Base-by-base conservation (phyloP, 2,888 invertebrate genomes). In the Watsonalla binaria region DNA sequence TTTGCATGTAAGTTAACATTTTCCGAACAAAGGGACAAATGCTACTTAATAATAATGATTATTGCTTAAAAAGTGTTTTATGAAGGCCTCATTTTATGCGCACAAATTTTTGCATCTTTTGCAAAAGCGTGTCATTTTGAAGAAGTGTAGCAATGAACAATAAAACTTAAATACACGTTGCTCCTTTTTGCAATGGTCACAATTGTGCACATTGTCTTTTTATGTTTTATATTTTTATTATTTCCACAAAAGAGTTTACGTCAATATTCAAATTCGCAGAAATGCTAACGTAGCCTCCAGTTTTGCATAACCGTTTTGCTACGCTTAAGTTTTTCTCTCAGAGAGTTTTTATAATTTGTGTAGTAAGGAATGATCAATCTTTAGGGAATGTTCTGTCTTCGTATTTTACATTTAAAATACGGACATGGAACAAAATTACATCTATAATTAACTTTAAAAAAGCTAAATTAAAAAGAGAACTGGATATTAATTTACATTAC, bases 211-310 rank as follows among this genome's bases (percentile, higher is more conserved):
- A 56, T 67, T 69, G 75, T 63, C 53, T 33, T 55, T 57, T 53
- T 55, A 63, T 65, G 63, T 66, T 63, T 67, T 62, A 59, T 72
- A 79, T 76, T 77, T 74, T 75, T 72, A 70, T 58, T 54, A 56
- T 47, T 55, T 42, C 42, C 42, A 80, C 80, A 83, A 80, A 78
- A 75, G 76, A 74, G 72, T 79, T 80, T 72, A 66, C 65, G 67
- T 67, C 73, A 76, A 80, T 84, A 84, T 85, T 80, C 72, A 80
- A 83, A 84, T 89, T 86, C 88, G 78, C 63, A 79, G 89, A 87
- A 88, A 62, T 66, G 5, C 11, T 11, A 42, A 65, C 62, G 53
- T 65, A 56, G 54, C 55, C 55, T 67, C 64, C 65, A 66, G 60
- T 68, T 74, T 86, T 82, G 78, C 82, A 71, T 79, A 82, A 85